Evolutionary conservation across 2,113 vertebrate species (phyloP), one percentile per base, ranked within the genome.

Genomic region (Pangasianodon gigas): DNA sequence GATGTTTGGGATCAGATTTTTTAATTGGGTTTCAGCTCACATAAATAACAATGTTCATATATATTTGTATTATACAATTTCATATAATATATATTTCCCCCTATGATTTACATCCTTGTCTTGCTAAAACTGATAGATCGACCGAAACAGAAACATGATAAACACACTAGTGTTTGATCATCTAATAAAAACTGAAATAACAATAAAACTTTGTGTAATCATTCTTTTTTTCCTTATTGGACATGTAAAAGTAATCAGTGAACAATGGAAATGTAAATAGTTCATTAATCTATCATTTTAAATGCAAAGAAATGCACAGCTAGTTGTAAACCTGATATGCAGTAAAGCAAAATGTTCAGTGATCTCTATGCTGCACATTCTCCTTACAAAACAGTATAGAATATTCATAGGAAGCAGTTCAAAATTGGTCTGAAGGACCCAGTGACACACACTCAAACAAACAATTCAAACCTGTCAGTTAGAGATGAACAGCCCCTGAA

Each of bases 21-120:
- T 82, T 96, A 95, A 95, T 96, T 95, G 91, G 94, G 96, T 94
- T 95, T 94, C 93, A 94, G 95, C 94, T 96, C 96, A 96, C 96
- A 96, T 96, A 96, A 96, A 96, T 96, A 96, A 96, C 96, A 96
- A 95, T 94, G 94, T 95, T 95, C 94, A 93, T 91, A 92, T 92
- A 94, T 95, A 95, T 94, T 93, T 93, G 93, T 95, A 96, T 96
- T 94, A 94, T 95, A 96, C 94, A 95, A 93, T 94, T 95, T 95
- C 96, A 96, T 96, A 96, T 95, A 96, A 96, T 96, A 96, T 96
- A 96, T 94, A 96, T 95, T 93, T 94, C 92, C 94, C 94, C 95
- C 91, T 95, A 93, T 95, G 94, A 96, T 95, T 95, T 95, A 95
- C 94, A 95, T 95, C 94, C 93, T 94, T 94, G 93, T 95, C 93